Evolutionary conservation across 2,797 vertebrate genomes (phyloP).

Genomic region (Propithecus perrieri): DNA sequence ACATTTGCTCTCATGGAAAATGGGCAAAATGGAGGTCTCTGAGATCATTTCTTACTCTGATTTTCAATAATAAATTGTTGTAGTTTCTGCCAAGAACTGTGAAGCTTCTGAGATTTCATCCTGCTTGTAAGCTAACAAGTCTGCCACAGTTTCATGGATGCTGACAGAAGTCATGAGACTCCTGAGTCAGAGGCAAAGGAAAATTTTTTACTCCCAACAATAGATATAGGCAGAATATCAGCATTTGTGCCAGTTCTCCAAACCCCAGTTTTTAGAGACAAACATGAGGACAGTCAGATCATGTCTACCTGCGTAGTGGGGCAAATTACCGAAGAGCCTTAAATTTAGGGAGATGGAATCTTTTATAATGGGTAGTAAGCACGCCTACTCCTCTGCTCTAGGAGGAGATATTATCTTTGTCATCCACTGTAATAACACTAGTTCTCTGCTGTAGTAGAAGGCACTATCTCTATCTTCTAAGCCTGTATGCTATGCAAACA

Average conservation of each 20-base stretch:
- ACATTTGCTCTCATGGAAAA: neutral
- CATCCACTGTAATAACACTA: neutral
- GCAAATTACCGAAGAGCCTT: neutral
- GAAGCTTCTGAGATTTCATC: neutral
- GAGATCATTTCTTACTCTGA: neutral
- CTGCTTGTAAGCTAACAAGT: neutral
- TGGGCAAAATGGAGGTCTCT: neutral
- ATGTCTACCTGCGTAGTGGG: neutral
- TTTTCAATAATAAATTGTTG: neutral
- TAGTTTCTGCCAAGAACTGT: neutral
- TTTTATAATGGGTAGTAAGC: neutral
- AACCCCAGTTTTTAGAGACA: neutral
- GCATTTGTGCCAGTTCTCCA: neutral
- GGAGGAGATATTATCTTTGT: neutral
- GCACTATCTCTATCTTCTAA: neutral
- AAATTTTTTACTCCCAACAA: neutral
- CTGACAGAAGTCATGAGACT: neutral
- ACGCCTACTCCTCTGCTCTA: neutral
- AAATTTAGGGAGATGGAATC: neutral
- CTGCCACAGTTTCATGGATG: neutral
- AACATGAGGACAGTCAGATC: neutral
- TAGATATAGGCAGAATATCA: neutral
- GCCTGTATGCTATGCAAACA: neutral
- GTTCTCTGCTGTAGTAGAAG: neutral
- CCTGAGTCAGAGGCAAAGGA: neutral